Evolutionary conservation across 1,140 invertebrate species (phyloP), one percentile per base, ranked within the genome.

Genomic region (Listronotus bonariensis): DNA sequence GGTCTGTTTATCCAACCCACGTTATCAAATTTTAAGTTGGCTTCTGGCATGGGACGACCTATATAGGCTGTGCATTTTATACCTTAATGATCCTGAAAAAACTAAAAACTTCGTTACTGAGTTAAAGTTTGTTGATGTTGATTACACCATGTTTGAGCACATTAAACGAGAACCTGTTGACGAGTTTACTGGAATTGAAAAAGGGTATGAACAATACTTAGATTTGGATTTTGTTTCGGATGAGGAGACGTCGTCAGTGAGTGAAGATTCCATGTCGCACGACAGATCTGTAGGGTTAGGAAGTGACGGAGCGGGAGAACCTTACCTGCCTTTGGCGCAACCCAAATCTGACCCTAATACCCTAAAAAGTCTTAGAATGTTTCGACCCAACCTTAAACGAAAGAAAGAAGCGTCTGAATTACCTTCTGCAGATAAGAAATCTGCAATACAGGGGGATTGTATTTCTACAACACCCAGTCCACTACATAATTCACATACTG

Each of bases 11-110:
- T 85, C 82, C 55, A 83, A 84, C 75, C 84, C 84, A 3, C 76
- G 87, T 15, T 86, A 86, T 76, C 84, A 87, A 52, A 80, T 84
- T 65, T 79, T 88, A 14, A 87, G 80, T 62, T 88, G 87, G 87
- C 78, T 80, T 3, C 67, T 84, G 0, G 80, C 84, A 31, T 87
- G 86, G 86, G 75, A 77, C 32, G 82, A 86, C 59, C 74, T 88
- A 32, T 82, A 82, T 46, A 74, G 73, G 18, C 68, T 85, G 8
- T 88, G 87, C 76, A 81, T 85, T 48, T 80, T 82, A 40, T 88
- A 88, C 71, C 68, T 87, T 12, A 79, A 84, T 12, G 83, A 86
- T 63, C 80, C 82, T 0, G 83, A 86, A 54, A 80, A 82, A 26
- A 84, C 85, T 70, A 80, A 84, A 17, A 85, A 84, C 65, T 80